phyloP scores from a whole-genome alignment of 1,140 invertebrate species.

The Bradynema listronoti region DNA sequence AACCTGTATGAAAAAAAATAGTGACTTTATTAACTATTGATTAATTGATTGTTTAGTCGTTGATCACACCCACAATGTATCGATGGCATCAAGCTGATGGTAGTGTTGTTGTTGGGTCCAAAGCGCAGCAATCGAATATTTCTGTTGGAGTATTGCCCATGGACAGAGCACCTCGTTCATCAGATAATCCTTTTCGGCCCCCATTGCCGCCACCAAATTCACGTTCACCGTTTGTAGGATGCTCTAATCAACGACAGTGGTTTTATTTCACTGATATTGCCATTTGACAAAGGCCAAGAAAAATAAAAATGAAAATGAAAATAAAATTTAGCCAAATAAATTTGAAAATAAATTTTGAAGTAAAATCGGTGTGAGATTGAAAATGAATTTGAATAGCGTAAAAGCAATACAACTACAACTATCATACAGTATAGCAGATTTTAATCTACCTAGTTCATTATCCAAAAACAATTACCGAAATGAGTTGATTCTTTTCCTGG shows the following conservation, averaged over 20 bases:
- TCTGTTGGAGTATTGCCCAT: slow-evolving; percentile 56
- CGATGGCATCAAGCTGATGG: slow-evolving; percentile 41
- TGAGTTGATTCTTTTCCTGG: slow-evolving; percentile 38
- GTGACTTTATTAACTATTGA: background rate
- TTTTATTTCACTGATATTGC: too few relatives aligned
- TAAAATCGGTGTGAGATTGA: too few relatives aligned
- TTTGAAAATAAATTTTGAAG: slow-evolving; percentile 14
- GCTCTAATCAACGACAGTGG: too few relatives aligned
- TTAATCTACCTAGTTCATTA: slow-evolving; percentile 2
- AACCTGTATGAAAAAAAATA: slow-evolving; percentile 25
- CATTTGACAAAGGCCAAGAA: too few relatives aligned
- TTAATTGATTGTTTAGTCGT: background rate
- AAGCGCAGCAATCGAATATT: slow-evolving; percentile 53
- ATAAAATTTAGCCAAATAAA: slow-evolving; percentile 1
- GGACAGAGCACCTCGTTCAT: slow-evolving; percentile 43
- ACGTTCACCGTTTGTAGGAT: slow-evolving; percentile 26
- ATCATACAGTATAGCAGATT: too few relatives aligned
- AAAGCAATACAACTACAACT: too few relatives aligned
- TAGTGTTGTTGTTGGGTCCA: slow-evolving; percentile 56
- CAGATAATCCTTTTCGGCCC: slow-evolving; percentile 57
- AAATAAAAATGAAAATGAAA: slow-evolving; percentile 5
- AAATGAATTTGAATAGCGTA: too few relatives aligned
- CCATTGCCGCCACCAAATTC: slow-evolving; percentile 43
- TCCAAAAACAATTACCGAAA: slow-evolving; percentile 28
- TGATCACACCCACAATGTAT: slow-evolving; percentile 44